A percentile compares a stretch with the other conserved stretches of the same genome.
These are phyloP conservation scores for Stomorhina lunata DNA, from an alignment of 2,888 invertebrate genomes.

Conservation along the genomic window DNA sequence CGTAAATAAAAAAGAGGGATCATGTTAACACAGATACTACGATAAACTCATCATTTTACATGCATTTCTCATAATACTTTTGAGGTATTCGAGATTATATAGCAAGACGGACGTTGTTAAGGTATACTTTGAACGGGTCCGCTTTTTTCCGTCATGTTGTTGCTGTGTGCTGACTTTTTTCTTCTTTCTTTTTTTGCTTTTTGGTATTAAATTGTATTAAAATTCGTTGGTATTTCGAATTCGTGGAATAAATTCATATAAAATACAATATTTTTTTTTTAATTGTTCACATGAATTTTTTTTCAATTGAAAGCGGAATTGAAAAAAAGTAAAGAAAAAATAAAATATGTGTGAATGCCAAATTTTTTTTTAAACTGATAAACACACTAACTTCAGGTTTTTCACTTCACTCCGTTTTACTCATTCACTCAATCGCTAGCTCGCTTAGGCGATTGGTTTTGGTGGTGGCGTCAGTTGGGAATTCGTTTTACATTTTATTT, in stretches of 20 bases:
- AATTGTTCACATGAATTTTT: constrained; percentile 76
- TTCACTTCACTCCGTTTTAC: too few relatives aligned
- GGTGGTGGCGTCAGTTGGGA: not conserved
- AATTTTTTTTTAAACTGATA: constrained; percentile 33
- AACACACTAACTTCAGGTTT: constrained; percentile 10
- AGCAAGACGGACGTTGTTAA: not conserved
- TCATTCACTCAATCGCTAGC: too few relatives aligned
- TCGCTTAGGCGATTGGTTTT: too few relatives aligned
- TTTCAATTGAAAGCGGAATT: constrained; percentile 73
- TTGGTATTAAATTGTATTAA: constrained; percentile 60
- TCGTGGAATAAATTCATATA: constrained; percentile 57
- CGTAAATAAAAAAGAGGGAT: not conserved
- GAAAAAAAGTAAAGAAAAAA: constrained; percentile 34
- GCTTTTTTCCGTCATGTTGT: constrained; percentile 35
- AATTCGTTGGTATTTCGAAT: constrained; percentile 60
- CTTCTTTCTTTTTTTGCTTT: not conserved
- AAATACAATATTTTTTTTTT: constrained; percentile 68
- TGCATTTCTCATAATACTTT: constrained; percentile 45
- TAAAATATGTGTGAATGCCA: constrained; percentile 73
- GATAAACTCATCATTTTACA: constrained; percentile 21
- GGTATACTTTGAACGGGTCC: constrained; percentile 36
- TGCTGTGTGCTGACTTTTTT: constrained; percentile 31
- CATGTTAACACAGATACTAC: constrained; percentile 13
- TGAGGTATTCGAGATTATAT: constrained; percentile 25
- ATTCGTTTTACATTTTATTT: too few relatives aligned